Conservation (phyloP, 2,888 invertebrate genomes). For the Diarsia rubi region DNA sequence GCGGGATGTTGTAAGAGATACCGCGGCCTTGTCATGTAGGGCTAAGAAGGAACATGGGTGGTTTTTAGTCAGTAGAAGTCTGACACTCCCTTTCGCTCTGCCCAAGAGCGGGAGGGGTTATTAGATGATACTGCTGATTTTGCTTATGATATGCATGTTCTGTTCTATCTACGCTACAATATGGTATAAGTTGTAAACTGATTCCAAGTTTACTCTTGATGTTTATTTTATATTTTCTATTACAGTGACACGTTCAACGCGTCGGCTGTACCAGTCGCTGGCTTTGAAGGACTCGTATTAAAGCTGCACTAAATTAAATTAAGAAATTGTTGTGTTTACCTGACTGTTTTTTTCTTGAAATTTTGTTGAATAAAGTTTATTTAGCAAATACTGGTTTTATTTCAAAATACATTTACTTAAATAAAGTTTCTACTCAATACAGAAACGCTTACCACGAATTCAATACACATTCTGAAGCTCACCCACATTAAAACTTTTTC, state of each 20-base stretch:
- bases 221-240: constrained; percentile 36
- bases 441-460: not conserved
- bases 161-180: not conserved
- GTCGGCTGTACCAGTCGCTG: constrained; percentile 76
- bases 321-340: not conserved
- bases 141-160: not conserved
- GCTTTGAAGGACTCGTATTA: constrained; percentile 84
- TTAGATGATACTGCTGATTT: too few relatives aligned
- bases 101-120: too few relatives aligned
- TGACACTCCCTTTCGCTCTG: too few relatives aligned
- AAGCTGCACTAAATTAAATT: constrained; percentile 67
- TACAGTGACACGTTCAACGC: constrained; percentile 80
- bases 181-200: not conserved
- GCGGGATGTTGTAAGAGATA: too few relatives aligned
- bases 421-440: not conserved
- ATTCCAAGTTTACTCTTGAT: not conserved
- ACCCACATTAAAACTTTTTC: too few relatives aligned
- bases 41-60: too few relatives aligned
- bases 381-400: not conserved
- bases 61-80: too few relatives aligned
- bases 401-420: not conserved
- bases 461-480: not conserved
- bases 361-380: constrained; percentile 18
- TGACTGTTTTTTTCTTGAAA: not conserved
- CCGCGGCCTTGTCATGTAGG: too few relatives aligned